Evolutionary conservation across 2,888 invertebrate species (phyloP).

Genomic region (Caenorhabditis zanzibari): DNA sequence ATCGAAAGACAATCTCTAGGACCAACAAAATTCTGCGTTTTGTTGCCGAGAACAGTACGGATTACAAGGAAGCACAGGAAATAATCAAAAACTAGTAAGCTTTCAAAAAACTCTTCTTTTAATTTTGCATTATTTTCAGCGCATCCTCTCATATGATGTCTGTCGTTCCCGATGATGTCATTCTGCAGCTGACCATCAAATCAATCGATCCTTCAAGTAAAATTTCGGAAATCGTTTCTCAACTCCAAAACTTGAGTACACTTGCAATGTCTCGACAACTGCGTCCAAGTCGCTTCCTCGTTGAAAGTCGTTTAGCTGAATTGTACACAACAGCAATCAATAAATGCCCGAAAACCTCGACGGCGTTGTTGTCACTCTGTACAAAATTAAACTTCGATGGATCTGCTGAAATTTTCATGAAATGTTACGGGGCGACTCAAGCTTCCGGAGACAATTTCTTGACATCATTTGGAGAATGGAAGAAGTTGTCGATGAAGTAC

Average conservation of each 20-base stretch:
- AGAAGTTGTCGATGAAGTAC: slow-evolving; percentile 42
- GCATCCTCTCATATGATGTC: slow-evolving; percentile 26
- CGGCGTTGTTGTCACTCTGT: slow-evolving; percentile 28
- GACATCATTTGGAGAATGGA: slow-evolving; percentile 55
- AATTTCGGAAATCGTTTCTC: not conserved
- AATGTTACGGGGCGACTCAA: slow-evolving; percentile 22
- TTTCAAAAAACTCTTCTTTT: not conserved
- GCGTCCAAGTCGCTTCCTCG: slow-evolving; percentile 21
- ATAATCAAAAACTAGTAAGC: slow-evolving; percentile 40
- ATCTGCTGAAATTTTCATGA: slow-evolving; percentile 49
- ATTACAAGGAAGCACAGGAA: slow-evolving; percentile 20
- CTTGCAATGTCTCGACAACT: slow-evolving; percentile 23
- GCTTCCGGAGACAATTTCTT: slow-evolving; percentile 12
- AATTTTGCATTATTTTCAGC: slow-evolving; percentile 29
- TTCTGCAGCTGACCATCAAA: slow-evolving; percentile 23
- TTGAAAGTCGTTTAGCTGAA: not conserved
- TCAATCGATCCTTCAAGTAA: not conserved
- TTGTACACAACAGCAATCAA: slow-evolving; percentile 35
- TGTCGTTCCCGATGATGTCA: slow-evolving; percentile 46
- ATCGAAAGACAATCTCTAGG: not conserved
- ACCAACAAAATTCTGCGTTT: slow-evolving; percentile 40
- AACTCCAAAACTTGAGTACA: slow-evolving; percentile 6
- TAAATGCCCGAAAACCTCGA: slow-evolving; percentile 15
- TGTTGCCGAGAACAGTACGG: slow-evolving; percentile 19
- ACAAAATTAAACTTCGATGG: slow-evolving; percentile 36